A percentile compares a stretch with the other conserved stretches of the same genome.
Conservation (phyloP, 2,797 vertebrate genomes). For the Agapornis canus region DNA sequence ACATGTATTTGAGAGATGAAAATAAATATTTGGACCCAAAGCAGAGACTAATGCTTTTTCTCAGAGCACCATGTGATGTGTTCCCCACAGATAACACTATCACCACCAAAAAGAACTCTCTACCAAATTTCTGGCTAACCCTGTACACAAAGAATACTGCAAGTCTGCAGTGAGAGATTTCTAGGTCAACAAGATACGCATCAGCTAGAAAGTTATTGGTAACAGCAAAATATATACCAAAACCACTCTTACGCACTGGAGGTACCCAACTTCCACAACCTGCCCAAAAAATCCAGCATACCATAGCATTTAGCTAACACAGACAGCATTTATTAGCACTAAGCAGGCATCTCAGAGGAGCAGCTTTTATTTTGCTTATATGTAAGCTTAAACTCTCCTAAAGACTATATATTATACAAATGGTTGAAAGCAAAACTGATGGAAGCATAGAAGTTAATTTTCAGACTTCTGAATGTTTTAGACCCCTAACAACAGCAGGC, state of each 20-base stretch:
- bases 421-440: not conserved
- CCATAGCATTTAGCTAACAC: not conserved
- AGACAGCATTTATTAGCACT: not conserved
- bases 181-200: rapidly evolving
- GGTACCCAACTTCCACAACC: too few species aligned
- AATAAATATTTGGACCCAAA: not conserved
- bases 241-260: not conserved
- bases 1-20: not conserved
- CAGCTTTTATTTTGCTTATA: not conserved
- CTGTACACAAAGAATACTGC: not conserved
- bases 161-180: not conserved
- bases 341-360: not conserved
- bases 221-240: not conserved
- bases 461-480: not conserved
- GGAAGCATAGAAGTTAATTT: not conserved
- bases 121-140: not conserved
- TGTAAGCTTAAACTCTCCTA: not conserved
- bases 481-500: rapidly evolving
- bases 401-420: not conserved
- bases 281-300: not conserved
- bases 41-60: not conserved
- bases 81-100: not conserved
- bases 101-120: not conserved
- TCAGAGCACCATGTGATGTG: not conserved
- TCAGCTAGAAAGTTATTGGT: not conserved